These are phyloP conservation scores for Agriotes lineatus DNA, from an alignment of 2,888 invertebrate genomes.

Conservation along the genomic window DNA sequence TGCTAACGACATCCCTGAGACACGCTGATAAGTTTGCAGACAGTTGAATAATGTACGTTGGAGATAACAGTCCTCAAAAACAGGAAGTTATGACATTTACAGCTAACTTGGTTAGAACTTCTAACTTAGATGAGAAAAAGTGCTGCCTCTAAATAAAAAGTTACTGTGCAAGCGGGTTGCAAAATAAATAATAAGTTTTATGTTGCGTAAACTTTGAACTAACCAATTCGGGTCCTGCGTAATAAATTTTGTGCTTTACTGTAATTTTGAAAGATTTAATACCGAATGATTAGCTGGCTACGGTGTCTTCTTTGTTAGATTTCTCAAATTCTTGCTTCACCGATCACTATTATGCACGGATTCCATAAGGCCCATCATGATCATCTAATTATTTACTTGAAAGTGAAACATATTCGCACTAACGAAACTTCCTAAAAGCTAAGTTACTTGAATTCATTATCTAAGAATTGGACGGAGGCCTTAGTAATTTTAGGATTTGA, in stretches of 20 bases:
- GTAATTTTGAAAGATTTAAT: slow-evolving; percentile 40
- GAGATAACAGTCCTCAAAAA: slow-evolving; percentile 45
- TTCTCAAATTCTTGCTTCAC: too few species aligned
- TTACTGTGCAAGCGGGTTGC: slow-evolving; percentile 37
- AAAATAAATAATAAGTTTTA: slow-evolving; percentile 45
- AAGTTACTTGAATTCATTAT: too few species aligned
- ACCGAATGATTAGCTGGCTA: slow-evolving; percentile 18
- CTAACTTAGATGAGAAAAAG: slow-evolving; percentile 46
- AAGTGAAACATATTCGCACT: too few species aligned
- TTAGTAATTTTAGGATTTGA: too few species aligned
- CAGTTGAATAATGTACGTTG: slow-evolving; percentile 45
- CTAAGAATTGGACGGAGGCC: too few species aligned
- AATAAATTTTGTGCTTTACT: slow-evolving; percentile 37
- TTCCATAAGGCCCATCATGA: too few species aligned
- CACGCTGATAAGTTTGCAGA: slow-evolving; percentile 44
- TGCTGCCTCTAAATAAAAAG: slow-evolving; percentile 41
- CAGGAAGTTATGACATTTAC: slow-evolving; percentile 46
- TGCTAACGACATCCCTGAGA: slow-evolving; percentile 45
- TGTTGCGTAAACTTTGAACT: slow-evolving; percentile 40
- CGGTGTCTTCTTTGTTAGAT: too few species aligned
- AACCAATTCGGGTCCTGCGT: slow-evolving; percentile 31
- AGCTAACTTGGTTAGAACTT: slow-evolving; percentile 45
- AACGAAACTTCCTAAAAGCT: too few species aligned
- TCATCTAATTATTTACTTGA: too few species aligned
- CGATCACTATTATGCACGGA: too few species aligned